phyloP scores from a whole-genome alignment of 2,113 vertebrate genomes.

The Girardinichthys multiradiatus region DNA sequence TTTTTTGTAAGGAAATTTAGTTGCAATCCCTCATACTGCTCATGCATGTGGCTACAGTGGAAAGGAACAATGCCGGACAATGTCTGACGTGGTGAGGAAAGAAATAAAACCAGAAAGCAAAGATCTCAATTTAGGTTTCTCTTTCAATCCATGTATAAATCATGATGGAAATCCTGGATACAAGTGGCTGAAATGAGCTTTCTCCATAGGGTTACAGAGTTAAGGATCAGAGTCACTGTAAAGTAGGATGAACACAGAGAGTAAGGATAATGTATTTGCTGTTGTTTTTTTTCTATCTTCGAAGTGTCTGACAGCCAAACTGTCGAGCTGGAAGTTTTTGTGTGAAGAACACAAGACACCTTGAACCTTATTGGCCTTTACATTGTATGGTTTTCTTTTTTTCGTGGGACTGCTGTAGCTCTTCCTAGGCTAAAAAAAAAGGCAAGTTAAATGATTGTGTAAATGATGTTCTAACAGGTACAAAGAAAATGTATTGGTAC shows the following conservation, averaged over 20 bases:
- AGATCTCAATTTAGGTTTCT: background rate
- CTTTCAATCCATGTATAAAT: background rate
- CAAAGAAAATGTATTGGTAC: too few relatives aligned
- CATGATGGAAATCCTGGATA: background rate
- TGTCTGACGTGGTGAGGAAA: background rate
- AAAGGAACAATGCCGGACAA: too few relatives aligned
- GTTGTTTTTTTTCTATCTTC: slow-evolving; percentile 21
- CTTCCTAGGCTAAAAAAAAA: background rate
- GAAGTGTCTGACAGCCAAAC: slow-evolving; percentile 33
- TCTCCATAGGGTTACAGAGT: background rate
- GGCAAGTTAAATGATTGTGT: slow-evolving; percentile 10
- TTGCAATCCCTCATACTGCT: too few relatives aligned
- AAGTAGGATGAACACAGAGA: slow-evolving; percentile 16
- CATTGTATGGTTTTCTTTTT: background rate
- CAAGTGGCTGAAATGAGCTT: background rate
- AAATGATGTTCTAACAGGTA: slow-evolving; percentile 17
- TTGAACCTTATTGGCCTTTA: background rate
- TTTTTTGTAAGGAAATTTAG: too few relatives aligned
- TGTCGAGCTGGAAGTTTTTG: slow-evolving; percentile 28
- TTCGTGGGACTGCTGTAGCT: background rate
- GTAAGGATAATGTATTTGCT: slow-evolving; percentile 38
- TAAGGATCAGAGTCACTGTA: slow-evolving; percentile 10
- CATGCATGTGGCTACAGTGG: too few relatives aligned
- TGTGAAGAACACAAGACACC: slow-evolving; percentile 30
- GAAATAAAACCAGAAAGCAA: background rate